Percentiles rank a stretch among this genome's conserved stretches.
Evolutionary conservation across 2,113 vertebrate species (phyloP).

Genomic region (Xiphophorus hellerii): DNA sequence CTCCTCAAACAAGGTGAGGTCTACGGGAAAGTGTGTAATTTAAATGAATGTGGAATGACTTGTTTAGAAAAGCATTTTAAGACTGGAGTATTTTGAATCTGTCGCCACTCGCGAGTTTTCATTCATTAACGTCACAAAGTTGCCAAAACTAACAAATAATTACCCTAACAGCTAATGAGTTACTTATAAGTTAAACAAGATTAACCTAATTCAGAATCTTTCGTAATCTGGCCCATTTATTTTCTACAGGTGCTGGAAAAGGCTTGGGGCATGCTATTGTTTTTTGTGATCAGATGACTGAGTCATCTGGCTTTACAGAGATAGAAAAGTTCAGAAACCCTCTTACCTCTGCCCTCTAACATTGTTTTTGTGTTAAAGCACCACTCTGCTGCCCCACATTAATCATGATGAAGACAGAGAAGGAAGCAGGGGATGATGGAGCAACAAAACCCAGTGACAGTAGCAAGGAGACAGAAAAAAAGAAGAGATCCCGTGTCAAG

Average conservation of each 20-base stretch:
- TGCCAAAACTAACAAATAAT: background rate
- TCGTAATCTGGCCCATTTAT: too few species aligned
- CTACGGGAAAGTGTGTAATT: fast-evolving
- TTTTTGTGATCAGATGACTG: too few species aligned
- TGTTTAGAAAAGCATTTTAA: background rate
- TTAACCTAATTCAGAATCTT: background rate
- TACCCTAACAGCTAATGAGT: background rate
- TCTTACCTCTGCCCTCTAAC: too few species aligned
- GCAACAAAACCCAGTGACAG: conserved; percentile 72
- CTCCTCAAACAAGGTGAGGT: conserved; percentile 22
- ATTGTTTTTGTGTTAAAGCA: background rate
- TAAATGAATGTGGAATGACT: background rate
- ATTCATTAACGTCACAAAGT: background rate
- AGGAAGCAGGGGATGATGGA: conserved; percentile 45
- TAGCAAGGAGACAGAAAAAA: conserved; percentile 93
- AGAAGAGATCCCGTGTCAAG: conserved; percentile 95
- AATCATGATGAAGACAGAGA: conserved; percentile 81
- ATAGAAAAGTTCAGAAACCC: too few species aligned
- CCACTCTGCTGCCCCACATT: background rate
- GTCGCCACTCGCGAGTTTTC: conserved; percentile 35
- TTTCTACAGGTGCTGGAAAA: too few species aligned
- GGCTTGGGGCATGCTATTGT: too few species aligned
- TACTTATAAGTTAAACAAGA: background rate
- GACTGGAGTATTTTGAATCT: conserved; percentile 5
- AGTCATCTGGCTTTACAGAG: too few species aligned